Base-by-base conservation (phyloP, 1,140 invertebrate genomes). In the Orussus abietinus region DNA sequence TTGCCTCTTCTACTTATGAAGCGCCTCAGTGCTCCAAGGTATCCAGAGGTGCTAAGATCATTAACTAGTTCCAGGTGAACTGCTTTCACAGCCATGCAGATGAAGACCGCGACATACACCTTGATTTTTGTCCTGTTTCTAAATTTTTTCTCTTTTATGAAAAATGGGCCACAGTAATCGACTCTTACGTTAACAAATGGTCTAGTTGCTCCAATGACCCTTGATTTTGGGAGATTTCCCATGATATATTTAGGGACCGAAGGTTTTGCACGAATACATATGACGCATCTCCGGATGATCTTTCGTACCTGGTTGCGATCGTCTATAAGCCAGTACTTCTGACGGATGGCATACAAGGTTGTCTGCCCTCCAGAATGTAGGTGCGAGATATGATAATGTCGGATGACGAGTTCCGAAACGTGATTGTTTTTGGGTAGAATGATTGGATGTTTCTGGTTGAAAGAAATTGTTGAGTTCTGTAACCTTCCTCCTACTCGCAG, bases 401-500 rank as follows among this genome's bases (percentile, higher is more conserved):
- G 15, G 9, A 53, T 52, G 10, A 52, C 38, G 21, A 55, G 19
- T 17, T 17, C 45, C 0, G 47, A 47, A 10, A 55, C 30, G n/a
- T 48, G 30, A 44, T 49, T 28, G 1, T 43, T 35, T 5, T 10
- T n/a, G 3, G 59, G 57, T 6, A 72, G 38, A 10, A 74, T 22
- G 6, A 66, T 55, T 3, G 67, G 66, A 55, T 65, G 57, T 36
- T 62, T 57, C 17, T 47, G 31, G 12, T 54, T 40, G 29, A 54
- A 36, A 2, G 49, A 19, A 1, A 69, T n/a, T 6, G 47, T 29
- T 1, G 59, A 30, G 26, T 67, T 47, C 12, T 38, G 10, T 9
- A 73, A 35, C 17, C 66, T 19, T 5, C 69, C 66, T 7, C 64
- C 68, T 21, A 74, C 71, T 31, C 66, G 40, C 4, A 72, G 11